Evolutionary conservation across 2,797 vertebrate species (phyloP).

Genomic region (Myotis pilosus): DNA sequence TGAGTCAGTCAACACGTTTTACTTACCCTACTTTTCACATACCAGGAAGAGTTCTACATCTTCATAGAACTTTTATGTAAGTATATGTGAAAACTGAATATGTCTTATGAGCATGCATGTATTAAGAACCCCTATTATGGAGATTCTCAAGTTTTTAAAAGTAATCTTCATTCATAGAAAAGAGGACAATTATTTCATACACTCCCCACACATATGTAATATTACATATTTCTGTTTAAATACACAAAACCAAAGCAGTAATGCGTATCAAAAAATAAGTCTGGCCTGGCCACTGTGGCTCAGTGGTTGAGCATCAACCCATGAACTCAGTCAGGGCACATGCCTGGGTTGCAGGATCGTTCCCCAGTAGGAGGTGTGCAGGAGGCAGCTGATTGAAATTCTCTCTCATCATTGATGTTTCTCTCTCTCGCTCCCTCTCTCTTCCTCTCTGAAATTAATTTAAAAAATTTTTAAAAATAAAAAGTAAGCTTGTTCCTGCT

Average conservation of each 20-base stretch:
- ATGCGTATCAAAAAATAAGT: neutral
- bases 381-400: too few relatives aligned
- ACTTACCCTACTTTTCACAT: neutral
- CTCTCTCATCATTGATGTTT: too few relatives aligned
- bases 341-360: too few relatives aligned
- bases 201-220: neutral
- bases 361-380: too few relatives aligned
- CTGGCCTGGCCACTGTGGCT: too few relatives aligned
- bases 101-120: neutral
- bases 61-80: slow-evolving; percentile 17
- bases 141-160: slow-evolving; percentile 10
- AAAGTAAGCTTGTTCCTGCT: neutral
- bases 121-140: neutral
- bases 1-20: neutral
- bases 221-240: neutral
- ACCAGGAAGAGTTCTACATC: neutral
- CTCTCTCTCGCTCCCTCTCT: too few relatives aligned
- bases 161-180: slow-evolving; percentile 4
- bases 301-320: too few relatives aligned
- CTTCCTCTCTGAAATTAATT: too few relatives aligned
- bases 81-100: neutral
- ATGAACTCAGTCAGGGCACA: too few relatives aligned
- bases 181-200: neutral
- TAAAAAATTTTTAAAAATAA: too few relatives aligned
- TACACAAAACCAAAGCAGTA: neutral